phyloP scores from a whole-genome alignment of 2,797 vertebrate species.

The Geotrypetes seraphini region DNA sequence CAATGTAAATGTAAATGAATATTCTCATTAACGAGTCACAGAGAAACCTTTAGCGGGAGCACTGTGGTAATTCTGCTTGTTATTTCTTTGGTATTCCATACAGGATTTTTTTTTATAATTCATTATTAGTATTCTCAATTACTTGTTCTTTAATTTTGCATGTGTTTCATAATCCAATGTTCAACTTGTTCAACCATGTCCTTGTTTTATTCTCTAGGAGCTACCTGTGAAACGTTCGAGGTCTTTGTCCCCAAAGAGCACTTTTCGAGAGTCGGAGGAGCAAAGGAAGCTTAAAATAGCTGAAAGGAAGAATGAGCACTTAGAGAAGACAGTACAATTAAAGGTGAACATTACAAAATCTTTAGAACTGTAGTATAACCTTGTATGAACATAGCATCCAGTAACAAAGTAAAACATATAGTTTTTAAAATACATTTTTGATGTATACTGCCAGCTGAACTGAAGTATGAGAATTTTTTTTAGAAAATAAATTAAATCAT shows the following conservation, averaged over 20 bases:
- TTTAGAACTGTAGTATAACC: conserved; percentile 19
- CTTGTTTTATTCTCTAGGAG: conserved; percentile 75
- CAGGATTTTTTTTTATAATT: conserved; percentile 75
- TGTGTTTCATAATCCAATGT: conserved; percentile 65
- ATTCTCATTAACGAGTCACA: conserved; percentile 98
- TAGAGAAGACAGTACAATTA: conserved; percentile 72
- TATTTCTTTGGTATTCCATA: conserved; percentile 74
- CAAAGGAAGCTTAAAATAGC: conserved; percentile 51
- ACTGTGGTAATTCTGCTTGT: conserved; percentile 72
- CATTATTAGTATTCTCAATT: conserved; percentile 89
- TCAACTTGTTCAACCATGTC: conserved; percentile 72
- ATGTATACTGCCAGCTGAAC: no score
- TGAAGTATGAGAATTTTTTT: no score
- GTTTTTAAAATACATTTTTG: conserved; percentile 23
- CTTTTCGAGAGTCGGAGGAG: conserved; percentile 46
- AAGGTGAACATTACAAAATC: conserved; percentile 64
- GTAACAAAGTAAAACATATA: conserved; percentile 23
- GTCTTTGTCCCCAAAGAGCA: conserved; percentile 81
- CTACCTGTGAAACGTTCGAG: conserved; percentile 82
- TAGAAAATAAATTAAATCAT: no score
- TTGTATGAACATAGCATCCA: conserved; percentile 25
- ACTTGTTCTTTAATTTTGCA: conserved; percentile 79
- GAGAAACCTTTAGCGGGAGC: conserved; percentile 84
- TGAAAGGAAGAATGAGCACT: conserved; percentile 68
- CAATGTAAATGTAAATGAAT: conserved; percentile 99